Base-by-base conservation (phyloP, 2,113 vertebrate genomes). In the Xiphophorus couchianus region DNA sequence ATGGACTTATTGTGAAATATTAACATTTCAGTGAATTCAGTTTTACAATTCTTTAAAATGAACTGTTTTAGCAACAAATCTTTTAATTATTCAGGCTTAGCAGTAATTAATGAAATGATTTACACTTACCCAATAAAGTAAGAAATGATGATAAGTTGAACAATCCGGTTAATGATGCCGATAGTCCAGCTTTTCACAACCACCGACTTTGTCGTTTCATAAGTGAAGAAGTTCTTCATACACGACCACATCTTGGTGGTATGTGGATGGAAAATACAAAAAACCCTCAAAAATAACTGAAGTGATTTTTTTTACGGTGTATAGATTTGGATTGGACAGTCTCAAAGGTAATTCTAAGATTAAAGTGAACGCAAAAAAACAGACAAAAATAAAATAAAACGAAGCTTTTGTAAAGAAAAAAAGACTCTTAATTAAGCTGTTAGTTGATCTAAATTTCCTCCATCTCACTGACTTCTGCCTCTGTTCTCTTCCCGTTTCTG, bases 171-270 rank as follows among this genome's bases (percentile, higher is more conserved):
- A 90, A 97, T 96, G 90, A 96, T 94, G 66, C 97, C 97, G 14
- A 99, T 96, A 79, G 96, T 97, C 96, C 97, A 97, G 92, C 97
- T 98, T 92, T 97, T 97, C 72, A 98, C 97, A 62, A 98, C 96
- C 94, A 99, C 97, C 0, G 97, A 96, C 91, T 98, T 98, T 71
- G 97, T 95, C 63, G 97, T 99, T 93, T 98, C 97, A 30, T 98
- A 98, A 29, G 96, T 96, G 89, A 98, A 97, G 92, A 98, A 97
- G 75, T 95, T 92, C 9, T 86, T 94, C 8, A 97, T 73, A 72
- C 94, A 98, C 61, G 93, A 93, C 96, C 95, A 96, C 93, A 93
- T 94, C n/a, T 62, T 85, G 2, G 62, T 51, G 13, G 63, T 62
- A 0, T 31, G 28, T 19, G 60, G 30, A 35, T 66, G 37, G 22